Conservation (phyloP, 2,888 invertebrate genomes). For the Patella ulyssiponensis region DNA sequence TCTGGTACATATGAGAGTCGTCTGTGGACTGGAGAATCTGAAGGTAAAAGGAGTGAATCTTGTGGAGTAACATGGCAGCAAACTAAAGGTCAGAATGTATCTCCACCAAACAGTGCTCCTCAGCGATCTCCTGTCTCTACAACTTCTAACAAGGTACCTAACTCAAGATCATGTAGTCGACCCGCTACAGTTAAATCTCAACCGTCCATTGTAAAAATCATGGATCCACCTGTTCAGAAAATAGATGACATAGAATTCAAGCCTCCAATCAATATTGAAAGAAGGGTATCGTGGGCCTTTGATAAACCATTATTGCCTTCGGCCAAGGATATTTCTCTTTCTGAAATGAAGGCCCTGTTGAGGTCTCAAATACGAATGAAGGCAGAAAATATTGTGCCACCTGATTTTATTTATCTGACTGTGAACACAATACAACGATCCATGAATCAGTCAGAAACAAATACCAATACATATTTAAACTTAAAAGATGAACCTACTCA, state of each 20-base stretch:
- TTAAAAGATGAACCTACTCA: slow-evolving; percentile 32
- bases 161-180: slow-evolving; percentile 47
- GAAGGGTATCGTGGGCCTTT: slow-evolving; percentile 70
- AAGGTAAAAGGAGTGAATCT: slow-evolving; percentile 8
- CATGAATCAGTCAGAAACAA: slow-evolving; percentile 56
- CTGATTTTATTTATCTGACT: slow-evolving; percentile 69
- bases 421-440: slow-evolving; percentile 66
- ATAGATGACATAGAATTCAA: slow-evolving; percentile 46
- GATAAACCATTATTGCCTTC: slow-evolving; percentile 60
- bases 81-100: slow-evolving; percentile 9
- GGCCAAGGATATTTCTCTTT: slow-evolving; percentile 58
- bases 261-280: slow-evolving; percentile 39
- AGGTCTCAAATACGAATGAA: slow-evolving; percentile 68
- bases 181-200: slow-evolving; percentile 26
- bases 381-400: slow-evolving; percentile 61
- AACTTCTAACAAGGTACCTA: slow-evolving; percentile 32
- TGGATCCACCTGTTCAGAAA: slow-evolving; percentile 44
- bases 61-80: slow-evolving; percentile 13
- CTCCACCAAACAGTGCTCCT: slow-evolving; percentile 27
- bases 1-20: slow-evolving; percentile 34
- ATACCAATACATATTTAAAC: slow-evolving; percentile 56
- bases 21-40: slow-evolving; percentile 13
- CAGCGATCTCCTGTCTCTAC: not conserved
- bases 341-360: slow-evolving; percentile 67
- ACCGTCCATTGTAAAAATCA: slow-evolving; percentile 48